Conservation (phyloP, 2,797 vertebrate species). For the Bryconaethiops microstoma region DNA sequence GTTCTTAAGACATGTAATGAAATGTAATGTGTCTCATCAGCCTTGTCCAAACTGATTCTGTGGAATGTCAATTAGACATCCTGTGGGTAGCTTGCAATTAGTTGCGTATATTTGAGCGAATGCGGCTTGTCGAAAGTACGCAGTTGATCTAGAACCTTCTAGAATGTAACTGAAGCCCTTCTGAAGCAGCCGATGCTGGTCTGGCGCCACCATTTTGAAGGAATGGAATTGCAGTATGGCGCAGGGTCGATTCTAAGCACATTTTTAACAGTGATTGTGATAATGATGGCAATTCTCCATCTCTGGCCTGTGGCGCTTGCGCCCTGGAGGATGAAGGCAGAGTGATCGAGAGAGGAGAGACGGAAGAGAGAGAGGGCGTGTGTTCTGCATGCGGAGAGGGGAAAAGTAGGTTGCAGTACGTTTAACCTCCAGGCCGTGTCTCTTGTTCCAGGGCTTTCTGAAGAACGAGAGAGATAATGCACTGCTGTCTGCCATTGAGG, state of each 20-base stretch:
- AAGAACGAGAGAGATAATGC: constrained; percentile 99
- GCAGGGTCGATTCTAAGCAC: constrained; percentile 29
- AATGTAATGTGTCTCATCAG: neutral
- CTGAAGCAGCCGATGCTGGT: constrained; percentile 10
- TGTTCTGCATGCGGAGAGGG: constrained; percentile 56
- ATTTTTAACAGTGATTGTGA: constrained; percentile 43
- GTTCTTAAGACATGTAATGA: neutral
- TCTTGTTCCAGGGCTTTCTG: constrained; percentile 87
- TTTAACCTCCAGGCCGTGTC: constrained; percentile 60
- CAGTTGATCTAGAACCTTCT: constrained; percentile 39
- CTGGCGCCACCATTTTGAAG: constrained; percentile 38
- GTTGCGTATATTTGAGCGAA: constrained; percentile 13
- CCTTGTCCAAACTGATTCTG: neutral
- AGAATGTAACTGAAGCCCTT: constrained; percentile 31
- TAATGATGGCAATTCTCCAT: constrained; percentile 50
- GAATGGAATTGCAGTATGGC: constrained; percentile 9
- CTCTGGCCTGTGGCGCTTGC: constrained; percentile 48
- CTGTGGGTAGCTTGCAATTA: neutral
- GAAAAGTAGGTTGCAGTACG: constrained; percentile 56
- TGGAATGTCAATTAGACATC: constrained; percentile 10
- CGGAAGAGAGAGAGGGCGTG: constrained; percentile 39
- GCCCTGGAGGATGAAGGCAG: constrained; percentile 53
- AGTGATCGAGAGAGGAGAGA: constrained; percentile 17
- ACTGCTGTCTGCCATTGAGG: constrained; percentile 94
- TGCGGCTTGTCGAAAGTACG: constrained; percentile 21